phyloP scores from a whole-genome alignment of 1,140 invertebrate species.

The Epicauta chinensis region DNA sequence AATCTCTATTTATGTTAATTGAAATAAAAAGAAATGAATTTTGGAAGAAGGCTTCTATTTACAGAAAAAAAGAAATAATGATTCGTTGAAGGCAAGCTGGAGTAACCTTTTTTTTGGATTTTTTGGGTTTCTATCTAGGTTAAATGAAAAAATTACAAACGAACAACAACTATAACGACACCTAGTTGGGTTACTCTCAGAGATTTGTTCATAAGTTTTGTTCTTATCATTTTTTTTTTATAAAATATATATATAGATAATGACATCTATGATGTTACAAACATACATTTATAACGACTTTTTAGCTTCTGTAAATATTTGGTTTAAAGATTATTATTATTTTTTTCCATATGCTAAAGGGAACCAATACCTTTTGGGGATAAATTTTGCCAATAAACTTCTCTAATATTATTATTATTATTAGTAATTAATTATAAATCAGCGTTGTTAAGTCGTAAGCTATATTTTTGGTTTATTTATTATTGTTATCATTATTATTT shows the following conservation, averaged over 20 bases:
- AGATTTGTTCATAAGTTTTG: not conserved
- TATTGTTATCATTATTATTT: no score
- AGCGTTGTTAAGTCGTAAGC: not conserved
- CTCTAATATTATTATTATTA: no score
- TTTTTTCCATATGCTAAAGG: constrained; percentile 13
- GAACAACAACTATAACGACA: constrained; percentile 1
- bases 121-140: no score
- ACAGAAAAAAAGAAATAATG: constrained; percentile 3
- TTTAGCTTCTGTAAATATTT: not conserved
- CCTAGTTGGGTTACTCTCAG: not conserved
- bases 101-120: constrained; percentile 7
- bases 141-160: no score
- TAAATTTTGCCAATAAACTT: no score
- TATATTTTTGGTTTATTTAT: no score
- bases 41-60: constrained; percentile 13
- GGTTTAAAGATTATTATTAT: constrained; percentile 1
- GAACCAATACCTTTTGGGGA: constrained; percentile 7
- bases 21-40: not conserved
- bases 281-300: constrained; percentile 18
- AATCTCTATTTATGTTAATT: no score
- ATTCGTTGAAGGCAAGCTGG: constrained; percentile 15
- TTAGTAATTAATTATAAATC: constrained; percentile 13
- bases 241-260: constrained; percentile 11
- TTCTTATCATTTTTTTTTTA: constrained; percentile 8
- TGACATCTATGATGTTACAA: constrained; percentile 25